Base-by-base conservation (phyloP, 2,797 vertebrate species). In the Smutsia gigantea region DNA sequence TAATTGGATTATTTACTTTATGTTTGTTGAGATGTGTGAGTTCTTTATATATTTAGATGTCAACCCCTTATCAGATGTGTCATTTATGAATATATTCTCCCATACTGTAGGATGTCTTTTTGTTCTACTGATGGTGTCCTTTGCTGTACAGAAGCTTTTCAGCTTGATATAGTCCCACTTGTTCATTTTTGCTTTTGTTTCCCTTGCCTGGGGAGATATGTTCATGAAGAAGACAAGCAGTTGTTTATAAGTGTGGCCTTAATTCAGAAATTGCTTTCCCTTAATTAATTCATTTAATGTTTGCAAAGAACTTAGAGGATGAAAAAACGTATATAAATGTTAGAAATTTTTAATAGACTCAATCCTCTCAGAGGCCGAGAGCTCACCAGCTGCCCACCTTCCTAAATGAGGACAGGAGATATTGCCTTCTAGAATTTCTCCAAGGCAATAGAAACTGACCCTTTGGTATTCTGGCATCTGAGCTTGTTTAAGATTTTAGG, bases 231-330 rank as follows among this genome's bases (percentile, higher is more conserved):
- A n/a, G n/a, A n/a, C n/a, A n/a, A n/a, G n/a, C n/a, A n/a, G n/a
- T n/a, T n/a, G n/a, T n/a, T n/a, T n/a, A n/a, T n/a, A 87, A 87
- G 18, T 87, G 42, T 95, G 75, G 75, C 13, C 21, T 93, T 96
- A 87, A 96, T 82, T 69, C 34, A 89, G 39, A 97, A 84, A 97
- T 96, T 93, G 49, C 77, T 84, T 97, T 96, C 61, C 49, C 23
- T 97, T 94, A 94, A 93, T 93, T 94, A 96, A 88, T 97, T 93
- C 89, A 46, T 75, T 96, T 89, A 93, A 94, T 95, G 78, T 87
- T 97, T 83, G 37, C 12, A 91, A 94, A 95, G 25, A 31, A 97
- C 55, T 94, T 81, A 71, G 42, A 95, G 21, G 90, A 96, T 96
- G 74, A 97, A 95, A 96, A 39, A 55, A 91, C 92, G 90, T 27